Evolutionary conservation across 2,797 vertebrate species (phyloP).

Genomic region (Enoplosus armatus): DNA sequence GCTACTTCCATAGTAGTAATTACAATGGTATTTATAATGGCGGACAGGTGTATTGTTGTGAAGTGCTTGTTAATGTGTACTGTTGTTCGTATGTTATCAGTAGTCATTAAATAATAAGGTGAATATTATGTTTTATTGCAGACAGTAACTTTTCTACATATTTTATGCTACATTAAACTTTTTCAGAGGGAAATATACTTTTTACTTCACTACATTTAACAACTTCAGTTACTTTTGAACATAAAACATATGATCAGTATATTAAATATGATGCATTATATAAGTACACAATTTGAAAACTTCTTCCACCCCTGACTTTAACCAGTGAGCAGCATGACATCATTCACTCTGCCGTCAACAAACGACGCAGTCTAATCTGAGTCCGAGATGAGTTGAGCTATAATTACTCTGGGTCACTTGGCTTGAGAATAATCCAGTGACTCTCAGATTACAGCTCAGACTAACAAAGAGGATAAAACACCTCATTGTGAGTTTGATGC

Average conservation of each 20-base stretch:
- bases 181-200: neutral
- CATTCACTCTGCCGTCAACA: constrained; percentile 39
- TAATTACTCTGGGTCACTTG: constrained; percentile 64
- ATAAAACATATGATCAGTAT: neutral
- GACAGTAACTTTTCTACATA: neutral
- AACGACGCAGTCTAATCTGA: constrained; percentile 60
- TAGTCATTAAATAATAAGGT: neutral
- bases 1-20: no score
- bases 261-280: neutral
- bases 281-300: neutral
- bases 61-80: no score
- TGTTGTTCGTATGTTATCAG: no score
- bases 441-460: constrained; percentile 54
- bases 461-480: constrained; percentile 3
- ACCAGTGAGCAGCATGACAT: constrained; percentile 38
- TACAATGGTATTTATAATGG: no score
- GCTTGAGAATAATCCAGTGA: constrained; percentile 71
- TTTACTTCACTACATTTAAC: neutral
- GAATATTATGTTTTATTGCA: neutral
- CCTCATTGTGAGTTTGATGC: neutral
- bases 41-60: no score
- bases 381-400: constrained; percentile 56
- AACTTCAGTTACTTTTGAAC: neutral
- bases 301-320: neutral
- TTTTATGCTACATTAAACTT: neutral